Evolutionary conservation across 1,140 invertebrate species (phyloP), one percentile per base, ranked within the genome.

Genomic region (Cataglyphis hispanica): DNA sequence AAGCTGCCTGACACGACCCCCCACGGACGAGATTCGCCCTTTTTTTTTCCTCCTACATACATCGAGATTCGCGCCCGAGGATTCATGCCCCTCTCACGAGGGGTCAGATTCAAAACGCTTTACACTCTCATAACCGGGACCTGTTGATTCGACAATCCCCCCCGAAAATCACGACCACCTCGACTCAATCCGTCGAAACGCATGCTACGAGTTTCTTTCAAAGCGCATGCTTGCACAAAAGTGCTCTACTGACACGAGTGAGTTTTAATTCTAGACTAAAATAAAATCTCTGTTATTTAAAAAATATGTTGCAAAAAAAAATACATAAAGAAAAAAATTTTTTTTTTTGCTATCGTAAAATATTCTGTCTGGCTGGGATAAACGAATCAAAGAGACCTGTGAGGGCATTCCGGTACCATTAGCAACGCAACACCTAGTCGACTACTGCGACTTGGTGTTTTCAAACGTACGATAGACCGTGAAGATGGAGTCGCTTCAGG

Each of bases 31-130:
- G 91, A 90, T 88, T 85, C 87, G 87, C 86, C 93, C 92, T 92
- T 92, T 90, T 92, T 92, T 90, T 87, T n/a, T 53, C 67, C 72
- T 80, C 10, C 40, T 11, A 10, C 8, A 10, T 43, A 90, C 88
- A 89, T 92, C 87, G 81, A 92, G 92, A 93, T 93, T 94, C 93
- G 91, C 92, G 92, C 91, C 56, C 72, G 77, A 93, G 91, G 92
- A 90, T 93, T 94, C 93, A 87, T 92, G 89, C 93, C 92, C 91
- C 92, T 93, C 43, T 46, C 43, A 46, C 89, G 93, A 94, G 94
- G 93, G 92, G 87, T 66, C 91, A 91, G 91, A 93, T 95, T 94
- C 93, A 94, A 94, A 95, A 95, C 93, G 94, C 90, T 95, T 95
- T 94, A 94, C 93, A 95, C 93, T 94, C 93, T 93, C 91, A 94